These are phyloP conservation scores for Microcebus lehilahytsara DNA, from an alignment of 2,113 vertebrate species.

Conservation along the genomic window DNA sequence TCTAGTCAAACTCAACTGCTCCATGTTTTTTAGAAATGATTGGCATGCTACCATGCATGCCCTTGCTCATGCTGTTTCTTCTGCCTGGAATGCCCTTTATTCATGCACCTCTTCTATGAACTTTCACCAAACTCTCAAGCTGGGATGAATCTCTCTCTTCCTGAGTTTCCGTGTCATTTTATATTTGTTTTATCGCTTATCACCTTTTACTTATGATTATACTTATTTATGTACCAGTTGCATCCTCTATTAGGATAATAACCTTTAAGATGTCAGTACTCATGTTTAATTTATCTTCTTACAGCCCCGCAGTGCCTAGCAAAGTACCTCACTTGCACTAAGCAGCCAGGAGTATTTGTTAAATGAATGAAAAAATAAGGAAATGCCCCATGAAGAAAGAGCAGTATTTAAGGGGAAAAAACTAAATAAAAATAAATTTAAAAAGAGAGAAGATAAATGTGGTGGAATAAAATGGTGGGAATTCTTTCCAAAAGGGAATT, in stretches of 20 bases:
- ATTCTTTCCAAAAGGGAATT: conserved; percentile 34
- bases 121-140: neutral
- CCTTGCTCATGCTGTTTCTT: neutral
- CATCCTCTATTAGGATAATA: neutral
- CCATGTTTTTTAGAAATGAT: neutral
- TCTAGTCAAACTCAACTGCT: neutral
- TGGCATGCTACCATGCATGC: too few species aligned
- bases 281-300: neutral
- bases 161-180: neutral
- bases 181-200: conserved; percentile 7
- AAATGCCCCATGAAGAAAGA: neutral
- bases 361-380: neutral
- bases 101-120: neutral
- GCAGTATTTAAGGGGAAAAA: neutral
- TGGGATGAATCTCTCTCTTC: neutral
- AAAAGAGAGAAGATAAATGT: neutral
- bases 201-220: neutral
- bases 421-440: neutral
- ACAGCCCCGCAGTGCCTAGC: neutral
- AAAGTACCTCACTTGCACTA: neutral
- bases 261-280: neutral
- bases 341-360: neutral
- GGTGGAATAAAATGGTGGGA: neutral
- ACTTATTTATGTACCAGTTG: neutral
- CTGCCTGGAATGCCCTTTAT: neutral